A percentile compares a stretch with the other conserved stretches of the same genome.
phyloP scores from a whole-genome alignment of 2,888 invertebrate species.

The Lysandra coridon region DNA sequence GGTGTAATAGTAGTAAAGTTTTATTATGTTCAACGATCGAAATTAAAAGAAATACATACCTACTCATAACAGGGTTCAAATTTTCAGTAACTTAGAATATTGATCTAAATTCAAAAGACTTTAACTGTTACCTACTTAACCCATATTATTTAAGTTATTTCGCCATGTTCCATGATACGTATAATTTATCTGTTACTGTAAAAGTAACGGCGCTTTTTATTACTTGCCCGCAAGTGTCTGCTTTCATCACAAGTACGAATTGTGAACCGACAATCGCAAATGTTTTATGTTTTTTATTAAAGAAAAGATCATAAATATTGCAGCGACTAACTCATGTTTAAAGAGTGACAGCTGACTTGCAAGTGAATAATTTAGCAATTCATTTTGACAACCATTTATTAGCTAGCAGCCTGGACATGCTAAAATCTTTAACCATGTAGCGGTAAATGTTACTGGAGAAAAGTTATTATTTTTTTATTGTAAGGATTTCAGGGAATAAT shows the following conservation, averaged over 20 bases:
- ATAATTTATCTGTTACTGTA: conserved; percentile 29
- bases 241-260: conserved; percentile 23
- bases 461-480: not conserved
- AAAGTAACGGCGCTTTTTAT: conserved; percentile 29
- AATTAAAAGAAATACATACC: no score
- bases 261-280: not conserved
- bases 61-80: not conserved
- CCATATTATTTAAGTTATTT: conserved; percentile 17
- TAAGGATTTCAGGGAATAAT: not conserved
- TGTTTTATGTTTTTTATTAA: not conserved
- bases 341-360: not conserved
- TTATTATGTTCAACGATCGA: no score
- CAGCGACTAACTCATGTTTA: not conserved
- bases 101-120: conserved; percentile 1
- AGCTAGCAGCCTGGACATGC: not conserved
- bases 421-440: not conserved
- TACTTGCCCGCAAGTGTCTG: conserved; percentile 5
- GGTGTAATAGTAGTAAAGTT: not conserved
- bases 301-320: conserved; percentile 3
- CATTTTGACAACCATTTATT: not conserved
- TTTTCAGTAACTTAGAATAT: not conserved
- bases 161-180: conserved; percentile 27
- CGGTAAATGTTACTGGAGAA: not conserved
- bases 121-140: conserved; percentile 22
- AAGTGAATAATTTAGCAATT: not conserved